Percentiles rank a stretch among this genome's conserved stretches.
Evolutionary conservation across 2,888 invertebrate species (phyloP).

Genomic region (Scrobipalpa atriplicella): DNA sequence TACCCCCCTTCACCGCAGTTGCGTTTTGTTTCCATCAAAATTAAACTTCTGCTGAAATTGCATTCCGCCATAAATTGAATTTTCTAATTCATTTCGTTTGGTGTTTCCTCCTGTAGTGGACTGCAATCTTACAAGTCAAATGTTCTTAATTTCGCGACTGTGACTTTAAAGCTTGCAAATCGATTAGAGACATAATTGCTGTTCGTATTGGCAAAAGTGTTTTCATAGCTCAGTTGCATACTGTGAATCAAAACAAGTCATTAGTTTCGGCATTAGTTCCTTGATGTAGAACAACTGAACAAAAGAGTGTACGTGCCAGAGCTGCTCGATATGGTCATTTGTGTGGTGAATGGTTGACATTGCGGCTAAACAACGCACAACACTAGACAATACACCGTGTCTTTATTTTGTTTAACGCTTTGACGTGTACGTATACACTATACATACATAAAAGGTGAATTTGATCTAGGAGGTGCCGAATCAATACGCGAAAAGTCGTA

Average conservation of each 20-base stretch:
- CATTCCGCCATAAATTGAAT: constrained; percentile 19
- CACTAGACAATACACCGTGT: constrained; percentile 19
- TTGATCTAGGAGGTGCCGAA: constrained; percentile 34
- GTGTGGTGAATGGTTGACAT: constrained; percentile 40
- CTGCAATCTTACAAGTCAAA: constrained; percentile 9
- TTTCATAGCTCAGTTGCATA: neutral
- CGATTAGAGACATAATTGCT: neutral
- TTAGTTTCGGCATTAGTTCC: neutral
- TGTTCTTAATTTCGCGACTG: neutral
- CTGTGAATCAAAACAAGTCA: neutral
- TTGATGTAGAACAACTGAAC: constrained; percentile 21
- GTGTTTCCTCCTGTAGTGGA: neutral
- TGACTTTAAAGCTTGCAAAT: neutral
- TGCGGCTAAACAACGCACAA: constrained; percentile 37
- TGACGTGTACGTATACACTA: constrained; percentile 34
- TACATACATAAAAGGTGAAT: constrained; percentile 35
- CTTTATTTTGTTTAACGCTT: constrained; percentile 24
- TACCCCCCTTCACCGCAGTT: constrained; percentile 41
- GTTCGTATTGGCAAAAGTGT: neutral
- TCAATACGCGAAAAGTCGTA: constrained; percentile 54
- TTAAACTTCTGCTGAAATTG: constrained; percentile 31
- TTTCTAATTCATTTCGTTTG: constrained; percentile 17
- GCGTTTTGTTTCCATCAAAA: constrained; percentile 26
- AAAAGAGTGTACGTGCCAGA: constrained; percentile 30
- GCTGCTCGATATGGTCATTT: constrained; percentile 34